Evolutionary conservation across 2,888 invertebrate species (phyloP).

Genomic region (Nudaria mundana): DNA sequence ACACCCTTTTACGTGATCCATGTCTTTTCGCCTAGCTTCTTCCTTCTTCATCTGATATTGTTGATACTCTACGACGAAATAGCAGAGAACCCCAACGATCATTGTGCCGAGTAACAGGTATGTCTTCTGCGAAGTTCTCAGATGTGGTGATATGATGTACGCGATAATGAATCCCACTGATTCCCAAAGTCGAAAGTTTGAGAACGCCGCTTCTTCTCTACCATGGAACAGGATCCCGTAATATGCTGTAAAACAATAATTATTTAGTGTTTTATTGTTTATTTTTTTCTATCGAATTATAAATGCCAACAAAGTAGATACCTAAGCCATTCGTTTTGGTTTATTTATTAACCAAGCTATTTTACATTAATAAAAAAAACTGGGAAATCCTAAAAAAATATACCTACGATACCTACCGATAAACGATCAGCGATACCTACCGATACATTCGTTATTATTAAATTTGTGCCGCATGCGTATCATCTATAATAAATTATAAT

Average conservation of each 20-base stretch:
- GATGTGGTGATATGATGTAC: slow-evolving; percentile 78
- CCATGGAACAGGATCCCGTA: slow-evolving; percentile 84
- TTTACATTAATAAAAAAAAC: too few species aligned
- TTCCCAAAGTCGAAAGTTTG: slow-evolving; percentile 87
- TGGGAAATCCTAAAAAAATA: too few species aligned
- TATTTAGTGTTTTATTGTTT: too few species aligned
- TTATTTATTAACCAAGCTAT: too few species aligned
- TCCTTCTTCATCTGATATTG: slow-evolving; percentile 42
- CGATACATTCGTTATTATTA: too few species aligned
- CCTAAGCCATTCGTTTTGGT: too few species aligned
- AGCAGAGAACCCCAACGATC: slow-evolving; percentile 75
- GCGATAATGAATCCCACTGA: slow-evolving; percentile 84
- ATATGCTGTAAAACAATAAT: slow-evolving; percentile 64
- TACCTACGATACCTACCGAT: too few species aligned
- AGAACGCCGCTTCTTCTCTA: slow-evolving; percentile 84
- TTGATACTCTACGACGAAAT: slow-evolving; percentile 66
- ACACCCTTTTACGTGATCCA: slow-evolving; percentile 42
- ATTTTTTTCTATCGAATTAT: too few species aligned
- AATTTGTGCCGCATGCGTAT: too few species aligned
- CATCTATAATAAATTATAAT: too few species aligned
- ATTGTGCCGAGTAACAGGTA: slow-evolving; percentile 75
- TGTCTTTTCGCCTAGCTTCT: slow-evolving; percentile 36
- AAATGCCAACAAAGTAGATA: too few species aligned
- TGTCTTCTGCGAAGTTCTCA: slow-evolving; percentile 77
- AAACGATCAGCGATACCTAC: too few species aligned